Conservation (phyloP, 2,113 vertebrate species). For the Chaetops frenatus region DNA sequence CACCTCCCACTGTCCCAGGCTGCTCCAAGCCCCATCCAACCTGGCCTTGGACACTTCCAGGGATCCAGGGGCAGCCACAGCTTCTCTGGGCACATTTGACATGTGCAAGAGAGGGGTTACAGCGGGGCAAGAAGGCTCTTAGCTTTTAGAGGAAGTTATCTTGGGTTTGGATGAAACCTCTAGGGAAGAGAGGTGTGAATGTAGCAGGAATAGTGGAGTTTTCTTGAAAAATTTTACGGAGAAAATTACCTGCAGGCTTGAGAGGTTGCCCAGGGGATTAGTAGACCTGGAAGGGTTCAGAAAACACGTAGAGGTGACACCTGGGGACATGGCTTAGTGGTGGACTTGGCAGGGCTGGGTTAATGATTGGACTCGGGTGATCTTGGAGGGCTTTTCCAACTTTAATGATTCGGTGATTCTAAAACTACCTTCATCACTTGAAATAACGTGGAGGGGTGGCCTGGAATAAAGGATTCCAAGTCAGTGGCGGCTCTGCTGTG, state of each 20-base stretch:
- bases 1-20: background rate
- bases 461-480: background rate
- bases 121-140: background rate
- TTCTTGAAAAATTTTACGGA: background rate
- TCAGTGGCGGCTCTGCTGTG: background rate
- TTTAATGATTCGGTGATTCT: background rate
- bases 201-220: background rate
- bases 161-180: background rate
- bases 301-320: background rate
- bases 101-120: background rate
- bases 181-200: background rate
- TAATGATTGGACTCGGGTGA: rapidly evolving
- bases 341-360: background rate
- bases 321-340: background rate
- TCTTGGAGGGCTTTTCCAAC: background rate
- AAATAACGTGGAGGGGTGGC: background rate
- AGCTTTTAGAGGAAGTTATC: background rate
- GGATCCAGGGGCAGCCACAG: background rate
- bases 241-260: background rate
- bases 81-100: background rate
- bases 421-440: background rate
- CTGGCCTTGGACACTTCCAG: background rate
- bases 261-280: background rate
- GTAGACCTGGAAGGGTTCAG: background rate
- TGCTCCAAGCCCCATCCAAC: background rate